Evolutionary conservation across 2,113 vertebrate genomes (phyloP), one percentile per base, ranked within the genome.

Genomic region (Chlamydotis undulata): DNA sequence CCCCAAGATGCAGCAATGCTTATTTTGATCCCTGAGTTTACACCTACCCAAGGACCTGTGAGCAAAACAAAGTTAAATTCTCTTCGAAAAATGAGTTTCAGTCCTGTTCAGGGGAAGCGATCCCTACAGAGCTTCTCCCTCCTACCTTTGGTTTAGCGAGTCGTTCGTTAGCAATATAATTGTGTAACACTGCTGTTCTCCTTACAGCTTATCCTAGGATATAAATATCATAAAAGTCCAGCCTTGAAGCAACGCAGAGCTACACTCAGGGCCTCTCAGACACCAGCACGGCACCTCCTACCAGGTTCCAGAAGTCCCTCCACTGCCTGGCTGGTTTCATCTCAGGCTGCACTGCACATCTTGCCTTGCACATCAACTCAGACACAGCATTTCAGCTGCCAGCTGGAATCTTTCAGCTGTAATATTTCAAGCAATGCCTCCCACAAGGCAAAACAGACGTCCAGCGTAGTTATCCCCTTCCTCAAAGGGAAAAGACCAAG

Each of bases 71-170:
- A 45, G 47, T 19, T 63, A 45, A 68, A 63, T 37, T 91, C 49
- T 79, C 35, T 23, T 39, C 18, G 43, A 45, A 67, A 28, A 50
- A 57, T 3, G 60, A 21, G 33, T 59, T 91, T 68, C 35, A 14
- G 55, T 14, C 33, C 49, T 0, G 0, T 39, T 73, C n/a, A 55
- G 63, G 0, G 0, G 39, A 24, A 69, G 52, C 0, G 4, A 24
- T 69, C 75, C 69, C 37, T 70, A 19, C 17, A 53, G 63, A 90
- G 25, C 63, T 71, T 33, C 56, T 35, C 49, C 16, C 56, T 85
- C 37, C 57, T 28, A 28, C 50, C 76, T 70, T 47, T 49, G 22
- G 12, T 41, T 55, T 33, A 49, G 29, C 11, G 28, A 76, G 31
- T 26, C 53, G n/a, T 33, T 64, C 0, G 0, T 31, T 53, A 31